phyloP scores from a whole-genome alignment of 2,113 vertebrate genomes.

The Chauna torquata region DNA sequence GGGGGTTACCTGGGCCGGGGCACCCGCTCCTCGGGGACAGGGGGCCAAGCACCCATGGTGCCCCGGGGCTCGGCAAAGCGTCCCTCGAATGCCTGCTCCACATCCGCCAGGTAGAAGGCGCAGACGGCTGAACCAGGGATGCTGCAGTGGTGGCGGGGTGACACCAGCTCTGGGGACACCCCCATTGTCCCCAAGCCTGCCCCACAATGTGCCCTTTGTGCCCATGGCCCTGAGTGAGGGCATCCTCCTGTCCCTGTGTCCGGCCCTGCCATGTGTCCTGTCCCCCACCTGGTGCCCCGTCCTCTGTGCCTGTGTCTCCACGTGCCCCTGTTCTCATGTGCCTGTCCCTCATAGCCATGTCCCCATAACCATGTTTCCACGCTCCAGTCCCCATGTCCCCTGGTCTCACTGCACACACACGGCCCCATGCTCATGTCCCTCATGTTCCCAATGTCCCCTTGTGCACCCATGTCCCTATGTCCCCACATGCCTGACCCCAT shows the following conservation, averaged over 20 bases:
- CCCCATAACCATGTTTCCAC: no score
- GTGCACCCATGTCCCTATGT: no score
- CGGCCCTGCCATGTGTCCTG: not conserved
- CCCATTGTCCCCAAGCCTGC: not conserved
- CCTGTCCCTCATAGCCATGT: not conserved
- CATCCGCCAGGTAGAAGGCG: slow-evolving; percentile 95
- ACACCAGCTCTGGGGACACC: not conserved
- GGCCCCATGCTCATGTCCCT: not conserved
- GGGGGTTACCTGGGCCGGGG: slow-evolving; percentile 85
- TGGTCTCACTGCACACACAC: not conserved
- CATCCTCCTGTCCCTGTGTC: no score
- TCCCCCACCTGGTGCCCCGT: no score
- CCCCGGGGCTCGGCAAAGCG: slow-evolving; percentile 92
- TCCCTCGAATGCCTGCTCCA: slow-evolving; percentile 88
- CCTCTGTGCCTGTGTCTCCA: not conserved
- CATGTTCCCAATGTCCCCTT: no score
- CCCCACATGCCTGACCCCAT: no score
- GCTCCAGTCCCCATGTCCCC: not conserved
- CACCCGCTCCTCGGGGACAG: slow-evolving; percentile 89
- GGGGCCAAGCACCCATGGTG: slow-evolving; percentile 85
- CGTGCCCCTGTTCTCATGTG: not conserved
- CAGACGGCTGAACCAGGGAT: slow-evolving; percentile 96
- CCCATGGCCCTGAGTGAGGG: not conserved
- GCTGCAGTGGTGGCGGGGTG: slow-evolving; percentile 56
- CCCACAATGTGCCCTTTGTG: not conserved